Percentiles rank a stretch among this genome's conserved stretches.
These are phyloP conservation scores for Penaeus chinensis DNA, from an alignment of 1,140 invertebrate species.

Conservation along the genomic window DNA sequence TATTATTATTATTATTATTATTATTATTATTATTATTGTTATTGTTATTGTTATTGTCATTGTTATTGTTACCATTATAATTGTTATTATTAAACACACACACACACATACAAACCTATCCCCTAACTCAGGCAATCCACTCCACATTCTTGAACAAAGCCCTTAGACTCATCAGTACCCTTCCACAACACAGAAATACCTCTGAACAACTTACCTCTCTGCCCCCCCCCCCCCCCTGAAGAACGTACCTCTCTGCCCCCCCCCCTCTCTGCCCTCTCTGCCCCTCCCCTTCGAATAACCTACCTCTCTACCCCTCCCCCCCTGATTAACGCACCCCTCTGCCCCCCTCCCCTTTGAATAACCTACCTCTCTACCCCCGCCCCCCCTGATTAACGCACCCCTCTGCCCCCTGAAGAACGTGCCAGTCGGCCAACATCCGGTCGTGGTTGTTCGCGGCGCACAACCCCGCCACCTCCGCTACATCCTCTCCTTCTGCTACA, in stretches of 20 bases:
- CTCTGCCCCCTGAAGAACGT: constrained; percentile 15
- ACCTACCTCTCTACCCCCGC: neutral
- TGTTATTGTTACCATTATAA: too few species aligned
- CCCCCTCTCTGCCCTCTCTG: constrained; percentile 23
- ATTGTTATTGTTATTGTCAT: too few species aligned
- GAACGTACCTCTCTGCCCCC: constrained; percentile 30
- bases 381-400: neutral
- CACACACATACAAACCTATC: too few species aligned
- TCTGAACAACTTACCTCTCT: neutral
- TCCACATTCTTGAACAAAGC: neutral
- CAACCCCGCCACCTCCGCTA: constrained; percentile 32
- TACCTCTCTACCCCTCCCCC: neutral
- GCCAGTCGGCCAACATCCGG: constrained; percentile 48
- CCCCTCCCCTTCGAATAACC: neutral
- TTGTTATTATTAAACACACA: too few species aligned
- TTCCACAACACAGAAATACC: neutral
- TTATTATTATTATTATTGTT: too few species aligned
- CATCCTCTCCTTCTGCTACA: constrained; percentile 56
- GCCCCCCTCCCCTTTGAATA: neutral
- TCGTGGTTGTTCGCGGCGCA: constrained; percentile 49
- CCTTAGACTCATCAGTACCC: too few species aligned
- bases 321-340: too few species aligned
- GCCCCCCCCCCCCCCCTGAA: neutral
- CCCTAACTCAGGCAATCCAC: too few species aligned
- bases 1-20: too few species aligned